Percentiles rank a stretch among this genome's conserved stretches.
phyloP scores from a whole-genome alignment of 2,113 vertebrate genomes.

The Rhinopomastus cyanomelas region DNA sequence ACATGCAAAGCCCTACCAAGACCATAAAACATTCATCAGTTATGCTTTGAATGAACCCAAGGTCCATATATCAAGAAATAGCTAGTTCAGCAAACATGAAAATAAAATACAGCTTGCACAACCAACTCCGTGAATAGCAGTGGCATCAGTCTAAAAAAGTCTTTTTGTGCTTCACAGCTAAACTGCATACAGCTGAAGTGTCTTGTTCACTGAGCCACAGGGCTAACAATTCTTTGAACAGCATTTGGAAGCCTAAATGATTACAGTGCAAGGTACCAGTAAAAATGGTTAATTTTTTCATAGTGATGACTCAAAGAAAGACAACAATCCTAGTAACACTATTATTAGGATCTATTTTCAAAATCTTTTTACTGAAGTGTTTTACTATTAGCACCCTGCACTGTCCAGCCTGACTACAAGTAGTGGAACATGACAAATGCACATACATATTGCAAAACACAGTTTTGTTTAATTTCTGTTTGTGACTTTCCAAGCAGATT shows the following conservation, averaged over 20 bases:
- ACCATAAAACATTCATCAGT: not conserved
- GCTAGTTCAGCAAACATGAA: not conserved
- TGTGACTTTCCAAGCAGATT: not conserved
- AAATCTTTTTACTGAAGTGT: not conserved
- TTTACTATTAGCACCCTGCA: conserved; percentile 5
- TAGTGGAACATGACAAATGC: not conserved
- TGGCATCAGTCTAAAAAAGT: not conserved
- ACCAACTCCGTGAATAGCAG: not conserved
- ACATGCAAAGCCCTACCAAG: not conserved
- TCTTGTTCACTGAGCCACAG: not conserved
- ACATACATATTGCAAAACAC: not conserved
- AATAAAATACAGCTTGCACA: not conserved
- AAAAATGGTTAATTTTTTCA: not conserved
- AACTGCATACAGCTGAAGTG: not conserved
- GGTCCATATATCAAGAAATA: not conserved
- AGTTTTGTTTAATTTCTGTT: not conserved
- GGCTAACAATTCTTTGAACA: not conserved
- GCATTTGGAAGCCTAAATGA: not conserved
- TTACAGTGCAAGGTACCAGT: not conserved
- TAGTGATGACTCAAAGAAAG: not conserved
- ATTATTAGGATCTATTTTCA: not conserved
- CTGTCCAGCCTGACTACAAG: not conserved
- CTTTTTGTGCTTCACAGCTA: conserved; percentile 39
- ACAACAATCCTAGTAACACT: not conserved
- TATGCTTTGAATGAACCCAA: not conserved